A percentile compares a stretch with the other conserved stretches of the same genome.
Evolutionary conservation across 2,888 invertebrate species (phyloP).

Genomic region (Cenopis cana): DNA sequence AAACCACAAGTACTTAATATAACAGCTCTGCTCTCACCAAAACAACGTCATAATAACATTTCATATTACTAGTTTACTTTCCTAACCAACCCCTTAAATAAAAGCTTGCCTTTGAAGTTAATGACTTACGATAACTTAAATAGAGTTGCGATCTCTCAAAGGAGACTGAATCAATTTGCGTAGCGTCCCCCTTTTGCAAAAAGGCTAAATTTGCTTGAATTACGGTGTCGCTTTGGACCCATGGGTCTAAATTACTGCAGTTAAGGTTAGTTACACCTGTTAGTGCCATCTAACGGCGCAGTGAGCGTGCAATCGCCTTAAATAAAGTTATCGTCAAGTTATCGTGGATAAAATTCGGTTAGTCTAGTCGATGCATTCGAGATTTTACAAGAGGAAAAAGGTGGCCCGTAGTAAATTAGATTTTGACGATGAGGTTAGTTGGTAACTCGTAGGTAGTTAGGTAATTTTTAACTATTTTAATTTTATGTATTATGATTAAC

Average conservation of each 20-base stretch:
- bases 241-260: neutral
- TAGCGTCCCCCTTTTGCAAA: neutral
- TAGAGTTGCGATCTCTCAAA: conserved; percentile 29
- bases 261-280: conserved; percentile 30
- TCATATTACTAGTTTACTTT: conserved; percentile 7
- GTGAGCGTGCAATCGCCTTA: conserved; percentile 20
- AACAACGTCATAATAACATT: conserved; percentile 12
- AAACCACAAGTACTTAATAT: neutral
- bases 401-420: conserved; percentile 9
- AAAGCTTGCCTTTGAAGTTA: conserved; percentile 29
- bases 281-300: conserved; percentile 28
- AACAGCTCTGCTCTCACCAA: neutral
- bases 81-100: conserved; percentile 18
- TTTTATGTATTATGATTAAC: too few relatives aligned
- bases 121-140: conserved; percentile 37
- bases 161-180: conserved; percentile 31
- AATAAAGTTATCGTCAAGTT: conserved; percentile 18
- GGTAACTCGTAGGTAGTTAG: neutral
- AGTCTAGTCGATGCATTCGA: conserved; percentile 9
- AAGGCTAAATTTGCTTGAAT: neutral
- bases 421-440: neutral
- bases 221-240: neutral
- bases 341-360: conserved; percentile 22
- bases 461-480: too few relatives aligned
- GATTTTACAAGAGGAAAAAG: neutral